phyloP scores from a whole-genome alignment of 2,888 invertebrate species.

The Biston betularia region DNA sequence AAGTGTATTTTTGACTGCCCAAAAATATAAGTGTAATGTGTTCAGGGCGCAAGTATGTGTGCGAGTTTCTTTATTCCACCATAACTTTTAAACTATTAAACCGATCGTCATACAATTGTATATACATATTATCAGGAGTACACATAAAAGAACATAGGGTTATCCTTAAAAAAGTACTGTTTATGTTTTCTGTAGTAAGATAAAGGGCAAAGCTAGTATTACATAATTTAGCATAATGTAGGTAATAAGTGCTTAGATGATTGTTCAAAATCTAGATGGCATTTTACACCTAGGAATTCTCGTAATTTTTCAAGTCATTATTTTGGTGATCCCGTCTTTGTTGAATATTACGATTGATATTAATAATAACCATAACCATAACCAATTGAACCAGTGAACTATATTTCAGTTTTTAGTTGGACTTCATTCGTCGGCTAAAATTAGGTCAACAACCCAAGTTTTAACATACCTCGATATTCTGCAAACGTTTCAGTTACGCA shows the following conservation, averaged over 20 bases:
- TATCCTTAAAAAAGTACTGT: too few species aligned
- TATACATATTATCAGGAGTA: too few species aligned
- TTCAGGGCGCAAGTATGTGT: too few species aligned
- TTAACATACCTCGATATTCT: background rate
- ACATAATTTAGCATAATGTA: background rate
- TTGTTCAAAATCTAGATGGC: background rate
- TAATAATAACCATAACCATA: background rate
- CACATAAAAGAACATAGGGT: too few species aligned
- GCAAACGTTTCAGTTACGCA: background rate
- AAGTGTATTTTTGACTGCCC: background rate
- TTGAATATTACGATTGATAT: slow-evolving; percentile 22
- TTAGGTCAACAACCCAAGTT: background rate
- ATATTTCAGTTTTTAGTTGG: background rate
- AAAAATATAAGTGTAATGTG: too few species aligned
- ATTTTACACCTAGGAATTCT: background rate
- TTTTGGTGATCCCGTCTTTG: background rate
- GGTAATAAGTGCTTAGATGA: background rate
- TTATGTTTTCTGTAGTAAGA: too few species aligned
- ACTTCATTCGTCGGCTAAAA: background rate
- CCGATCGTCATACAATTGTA: too few species aligned
- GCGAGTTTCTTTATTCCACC: too few species aligned
- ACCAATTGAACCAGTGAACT: too few species aligned
- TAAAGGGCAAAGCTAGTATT: too few species aligned
- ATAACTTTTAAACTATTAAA: too few species aligned
- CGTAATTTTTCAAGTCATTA: slow-evolving; percentile 17